Base-by-base conservation (phyloP, 2,797 vertebrate species). In the Sparus aurata region DNA sequence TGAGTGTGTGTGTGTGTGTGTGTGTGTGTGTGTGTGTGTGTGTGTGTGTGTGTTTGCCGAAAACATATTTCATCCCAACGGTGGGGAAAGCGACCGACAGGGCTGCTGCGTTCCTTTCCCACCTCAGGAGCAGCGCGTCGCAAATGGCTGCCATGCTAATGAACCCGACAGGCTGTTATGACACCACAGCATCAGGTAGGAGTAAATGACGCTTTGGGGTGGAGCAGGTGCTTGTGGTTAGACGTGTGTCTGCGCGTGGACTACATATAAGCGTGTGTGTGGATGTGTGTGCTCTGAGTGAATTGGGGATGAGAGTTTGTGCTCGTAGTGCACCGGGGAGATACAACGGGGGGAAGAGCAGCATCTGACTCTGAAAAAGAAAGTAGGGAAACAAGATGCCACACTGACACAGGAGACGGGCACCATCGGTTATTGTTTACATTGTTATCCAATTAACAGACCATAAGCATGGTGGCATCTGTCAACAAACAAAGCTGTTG, bases 401-500 rank as follows among this genome's bases (percentile, higher is more conserved):
- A 95, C 94, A 95, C 92, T 94, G 94, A 95, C 96, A 96, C 96
- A 91, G 92, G 95, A 97, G 96, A 96, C 95, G 92, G 91, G 94
- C 94, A 93, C 96, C 97, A 96, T 97, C 96, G 96, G 96, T 97
- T 97, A 98, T 97, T 99, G 97, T 99, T 99, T 98, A 98, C 97
- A 98, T 96, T 98, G 96, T 97, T 97, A 97, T 96, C 97, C 97
- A 98, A 99, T 99, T 99, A 99, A 98, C 94, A 96, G 96, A 98
- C 96, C 97, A 97, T 97, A 97, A 97, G 96, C 94, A 96, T 89
- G 94, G 95, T 95, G 96, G 94, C 97, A 98, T 98, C 97, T 98
- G 98, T 98, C 97, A 99, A 99, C 96, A 99, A 98, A 99, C 97
- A 97, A 97, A 98, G 96, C 97, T 98, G 96, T 96, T 97, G 96